Conservation (phyloP, 2,797 vertebrate genomes). For the Cossypha niveicapilla region DNA sequence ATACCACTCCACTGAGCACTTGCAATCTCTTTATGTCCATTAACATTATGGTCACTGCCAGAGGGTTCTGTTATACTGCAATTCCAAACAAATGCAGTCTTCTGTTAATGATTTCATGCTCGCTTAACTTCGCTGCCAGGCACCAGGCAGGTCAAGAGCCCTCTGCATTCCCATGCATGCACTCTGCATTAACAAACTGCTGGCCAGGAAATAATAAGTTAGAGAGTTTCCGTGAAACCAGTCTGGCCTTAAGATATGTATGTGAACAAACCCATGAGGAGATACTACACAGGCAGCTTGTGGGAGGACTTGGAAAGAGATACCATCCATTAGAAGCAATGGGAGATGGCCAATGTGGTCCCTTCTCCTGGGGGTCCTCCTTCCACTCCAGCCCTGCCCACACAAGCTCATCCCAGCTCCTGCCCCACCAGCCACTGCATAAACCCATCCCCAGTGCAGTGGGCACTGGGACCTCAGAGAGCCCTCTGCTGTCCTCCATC, state of each 20-base stretch:
- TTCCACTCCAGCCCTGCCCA: neutral
- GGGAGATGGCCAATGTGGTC: rapidly evolving
- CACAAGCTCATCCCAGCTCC: neutral
- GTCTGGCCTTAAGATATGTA: neutral
- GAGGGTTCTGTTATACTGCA: neutral
- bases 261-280: neutral
- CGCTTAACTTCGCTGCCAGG: neutral
- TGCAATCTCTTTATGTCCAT: neutral
- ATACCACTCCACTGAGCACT: neutral
- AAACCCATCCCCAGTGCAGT: neutral
- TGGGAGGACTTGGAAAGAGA: neutral
- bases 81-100: neutral
- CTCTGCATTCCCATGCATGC: rapidly evolving
- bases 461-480: neutral
- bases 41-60: neutral
- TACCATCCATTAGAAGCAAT: rapidly evolving
- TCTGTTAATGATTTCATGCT: constrained; percentile 5
- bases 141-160: neutral
- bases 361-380: neutral
- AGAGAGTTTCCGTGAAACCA: neutral
- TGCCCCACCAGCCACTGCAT: neutral
- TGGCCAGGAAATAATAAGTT: neutral
- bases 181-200: neutral
- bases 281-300: rapidly evolving
- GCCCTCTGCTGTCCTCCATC: rapidly evolving